Evolutionary conservation across 2,797 vertebrate species (phyloP), one percentile per base, ranked within the genome.

Genomic region (Mus minutoides): DNA sequence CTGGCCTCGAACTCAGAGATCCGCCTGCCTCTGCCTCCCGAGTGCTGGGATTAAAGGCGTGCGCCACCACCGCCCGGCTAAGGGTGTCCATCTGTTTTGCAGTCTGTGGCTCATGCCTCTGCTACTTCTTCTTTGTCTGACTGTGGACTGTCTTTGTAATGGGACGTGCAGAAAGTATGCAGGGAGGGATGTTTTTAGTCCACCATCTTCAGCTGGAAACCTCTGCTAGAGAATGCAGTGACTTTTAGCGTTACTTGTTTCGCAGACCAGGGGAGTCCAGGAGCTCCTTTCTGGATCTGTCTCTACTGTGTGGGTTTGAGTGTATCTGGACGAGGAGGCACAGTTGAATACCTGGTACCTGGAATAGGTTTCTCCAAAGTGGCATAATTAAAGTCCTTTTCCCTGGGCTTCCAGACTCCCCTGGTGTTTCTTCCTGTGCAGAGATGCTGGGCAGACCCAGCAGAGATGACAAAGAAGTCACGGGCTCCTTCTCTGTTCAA

Each of bases 221-320:
- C 4, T 90, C 62, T 49, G 22, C 52, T 80, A 62, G 34, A 79
- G 75, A 77, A 69, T 49, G 88, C 97, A 80, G 76, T 83, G 76
- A 0, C 37, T 90, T 79, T 71, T 64, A 87, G 78, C 43, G 93
- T 77, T 95, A 88, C 76, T 96, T 58, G 43, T 77, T 77, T 91
- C 93, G 62, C 88, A 29, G 88, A 58, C 2, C n/a, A n/a, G n/a
- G n/a, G n/a, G n/a, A n/a, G n/a, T n/a, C n/a, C n/a, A n/a, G n/a
- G n/a, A n/a, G n/a, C n/a, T 40, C 11, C 1, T 37, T 26, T 40
- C 67, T 69, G 19, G 22, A 79, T 22, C 67, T 80, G 29, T 88
- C 52, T 26, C 62, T 24, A 8, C 37, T 14, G 29, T 26, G 85
- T 77, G 37, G 7, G 75, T 26, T 73, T 78, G 64, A 37, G 3